Evolutionary conservation across 2,888 invertebrate species (phyloP), one percentile per base, ranked within the genome.

Genomic region (Campoplex nolae): DNA sequence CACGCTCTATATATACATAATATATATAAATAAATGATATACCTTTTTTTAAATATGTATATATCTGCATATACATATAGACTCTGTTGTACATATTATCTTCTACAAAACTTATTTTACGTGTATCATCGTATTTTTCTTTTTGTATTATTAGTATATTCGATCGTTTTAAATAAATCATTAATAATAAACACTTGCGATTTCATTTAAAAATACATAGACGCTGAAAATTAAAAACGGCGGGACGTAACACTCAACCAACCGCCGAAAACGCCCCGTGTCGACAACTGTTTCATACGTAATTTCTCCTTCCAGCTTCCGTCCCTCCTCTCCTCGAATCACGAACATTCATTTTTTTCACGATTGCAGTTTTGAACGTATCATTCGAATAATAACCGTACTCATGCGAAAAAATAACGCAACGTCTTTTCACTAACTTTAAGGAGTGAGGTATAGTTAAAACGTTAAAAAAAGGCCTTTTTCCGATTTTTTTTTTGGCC

Each of bases 41-140:
- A 62, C 51, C 48, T 77, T 78, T 54, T 48, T 73, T 82, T 9
- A 38, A 62, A 77, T 86, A 89, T 88, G 90, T 90, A 90, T 86
- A 86, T 83, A 85, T 85, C 89, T 89, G 89, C 89, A 88, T 90
- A 91, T 90, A 91, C 88, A 90, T 90, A 89, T 77, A 67, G 89
- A 90, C 88, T 91, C 91, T 92, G 89, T 93, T 94, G 94, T 94
- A 94, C 91, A 94, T 94, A 93, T 87, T 90, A 90, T 89, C 90
- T 93, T 90, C 89, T 92, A 88, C 90, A 16, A 89, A 92, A 92
- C 87, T 92, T 93, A 92, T 93, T 91, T 88, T 92, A 90, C 88
- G 89, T 92, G 92, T 91, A 88, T 86, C 92, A 93, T 91, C 90
- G 91, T 92, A 93, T 92, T 93, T 93, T 79, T 58, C 48, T 67